These are phyloP conservation scores for Lepidochrysops patricia DNA, from an alignment of 2,888 invertebrate genomes.

Conservation along the genomic window DNA sequence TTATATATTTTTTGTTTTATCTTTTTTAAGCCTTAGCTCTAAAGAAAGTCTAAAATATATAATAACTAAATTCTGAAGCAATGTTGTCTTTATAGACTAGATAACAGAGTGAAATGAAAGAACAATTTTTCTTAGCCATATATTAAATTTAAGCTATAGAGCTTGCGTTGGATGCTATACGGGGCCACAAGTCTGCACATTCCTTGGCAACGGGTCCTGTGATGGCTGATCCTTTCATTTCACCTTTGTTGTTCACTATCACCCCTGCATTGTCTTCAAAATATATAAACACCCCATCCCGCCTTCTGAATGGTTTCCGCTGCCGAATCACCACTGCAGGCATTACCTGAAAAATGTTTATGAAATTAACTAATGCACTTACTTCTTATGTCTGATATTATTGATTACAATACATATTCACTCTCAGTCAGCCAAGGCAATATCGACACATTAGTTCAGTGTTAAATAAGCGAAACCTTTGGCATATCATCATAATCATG, in stretches of 20 bases:
- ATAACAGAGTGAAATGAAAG: slow-evolving; percentile 17
- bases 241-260: slow-evolving; percentile 99
- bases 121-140: slow-evolving; percentile 22
- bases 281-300: slow-evolving; percentile 99
- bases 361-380: background rate
- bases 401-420: background rate
- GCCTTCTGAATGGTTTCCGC: slow-evolving; percentile 98
- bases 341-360: slow-evolving; percentile 82
- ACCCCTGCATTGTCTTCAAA: slow-evolving; percentile 99
- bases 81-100: background rate
- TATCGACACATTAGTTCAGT: slow-evolving; percentile 60
- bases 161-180: slow-evolving; percentile 99
- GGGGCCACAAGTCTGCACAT: slow-evolving; percentile 99
- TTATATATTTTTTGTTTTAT: too few species aligned
- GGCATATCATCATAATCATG: slow-evolving; percentile 58
- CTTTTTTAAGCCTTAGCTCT: too few species aligned
- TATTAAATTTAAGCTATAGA: slow-evolving; percentile 87
- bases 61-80: background rate
- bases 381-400: background rate
- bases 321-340: slow-evolving; percentile 99
- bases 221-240: slow-evolving; percentile 99
- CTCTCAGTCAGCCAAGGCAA: slow-evolving; percentile 71
- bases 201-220: slow-evolving; percentile 99
- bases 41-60: too few species aligned
- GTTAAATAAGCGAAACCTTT: slow-evolving; percentile 59